phyloP scores from a whole-genome alignment of 1,140 invertebrate genomes.

The Lineus longissimus region DNA sequence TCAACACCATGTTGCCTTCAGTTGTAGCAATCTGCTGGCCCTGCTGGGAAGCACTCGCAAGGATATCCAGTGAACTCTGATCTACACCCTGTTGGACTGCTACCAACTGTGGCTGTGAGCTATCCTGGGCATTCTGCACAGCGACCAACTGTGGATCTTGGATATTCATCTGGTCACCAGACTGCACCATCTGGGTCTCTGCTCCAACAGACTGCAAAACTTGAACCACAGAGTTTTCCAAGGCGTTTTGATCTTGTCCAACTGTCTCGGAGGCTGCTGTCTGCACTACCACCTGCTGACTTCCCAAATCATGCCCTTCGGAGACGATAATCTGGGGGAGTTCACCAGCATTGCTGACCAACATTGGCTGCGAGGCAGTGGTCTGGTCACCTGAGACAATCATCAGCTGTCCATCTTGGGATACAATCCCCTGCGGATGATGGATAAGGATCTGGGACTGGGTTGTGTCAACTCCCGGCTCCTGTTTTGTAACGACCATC shows the following conservation, averaged over 20 bases:
- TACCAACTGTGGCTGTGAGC: slow-evolving; percentile 35
- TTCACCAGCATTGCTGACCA: neutral
- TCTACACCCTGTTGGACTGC: slow-evolving; percentile 28
- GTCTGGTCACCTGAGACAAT: slow-evolving; percentile 13
- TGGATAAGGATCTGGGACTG: neutral
- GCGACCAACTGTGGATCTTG: slow-evolving; percentile 41
- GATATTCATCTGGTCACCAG: neutral
- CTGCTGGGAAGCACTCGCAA: slow-evolving; percentile 4
- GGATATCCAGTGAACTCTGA: neutral
- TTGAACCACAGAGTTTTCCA: neutral
- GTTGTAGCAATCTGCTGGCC: slow-evolving; percentile 24
- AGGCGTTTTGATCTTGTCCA: neutral
- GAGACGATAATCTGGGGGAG: neutral
- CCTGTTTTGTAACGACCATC: neutral
- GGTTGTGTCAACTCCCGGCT: neutral
- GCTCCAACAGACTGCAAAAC: neutral
- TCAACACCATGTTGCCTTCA: slow-evolving; percentile 17
- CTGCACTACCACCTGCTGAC: neutral
- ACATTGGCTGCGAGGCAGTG: neutral
- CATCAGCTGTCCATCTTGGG: slow-evolving; percentile 8
- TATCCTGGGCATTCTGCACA: slow-evolving; percentile 29
- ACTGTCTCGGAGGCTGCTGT: neutral
- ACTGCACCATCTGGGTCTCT: neutral
- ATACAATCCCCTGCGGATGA: no score
- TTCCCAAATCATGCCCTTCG: neutral